Evolutionary conservation across 2,113 vertebrate species (phyloP), one percentile per base, ranked within the genome.

Genomic region (Pachypanchax playfairii): DNA sequence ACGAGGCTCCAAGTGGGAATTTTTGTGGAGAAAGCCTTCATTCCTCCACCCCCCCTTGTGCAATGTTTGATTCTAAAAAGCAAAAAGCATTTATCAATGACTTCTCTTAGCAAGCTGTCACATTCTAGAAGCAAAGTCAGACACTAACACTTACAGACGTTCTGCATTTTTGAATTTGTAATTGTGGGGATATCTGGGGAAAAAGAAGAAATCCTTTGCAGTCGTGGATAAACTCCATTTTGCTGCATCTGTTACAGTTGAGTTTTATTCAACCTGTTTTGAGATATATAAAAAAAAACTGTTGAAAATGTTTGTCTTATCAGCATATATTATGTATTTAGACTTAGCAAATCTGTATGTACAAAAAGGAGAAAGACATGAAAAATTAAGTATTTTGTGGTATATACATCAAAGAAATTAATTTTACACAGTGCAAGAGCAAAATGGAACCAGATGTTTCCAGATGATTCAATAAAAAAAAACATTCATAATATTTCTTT

Each of bases 401-500:
- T 96, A 95, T 93, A 92, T 94, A 92, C 91, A 92, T 95, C 92
- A 95, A 92, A 92, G 79, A 81, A 90, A 90, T 94, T 93, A 95
- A 95, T 98, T 98, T 98, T 98, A 95, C 95, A 96, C 91, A 88
- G 81, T 93, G 88, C 91, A 94, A 87, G 82, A 84, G 90, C 61
- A 84, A 90, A 90, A 90, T 79, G 87, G 78, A 90, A 93, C 79
- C n/a, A 82, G 84, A 94, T 88, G 92, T 98, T 98, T 98, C 94
- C 96, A 97, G 93, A 93, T 83, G 94, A 96, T 93, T 92, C 91
- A 94, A 93, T 94, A 94, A 92, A 95, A 94, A 92, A 95, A 93
- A 90, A 92, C 93, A 95, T 95, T 96, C 94, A 96, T 95, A 94
- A 94, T 90, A 92, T 96, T 94, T 93, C 94, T 96, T 98, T 97